phyloP scores from a whole-genome alignment of 2,113 vertebrate species.

The Cavia porcellus region DNA sequence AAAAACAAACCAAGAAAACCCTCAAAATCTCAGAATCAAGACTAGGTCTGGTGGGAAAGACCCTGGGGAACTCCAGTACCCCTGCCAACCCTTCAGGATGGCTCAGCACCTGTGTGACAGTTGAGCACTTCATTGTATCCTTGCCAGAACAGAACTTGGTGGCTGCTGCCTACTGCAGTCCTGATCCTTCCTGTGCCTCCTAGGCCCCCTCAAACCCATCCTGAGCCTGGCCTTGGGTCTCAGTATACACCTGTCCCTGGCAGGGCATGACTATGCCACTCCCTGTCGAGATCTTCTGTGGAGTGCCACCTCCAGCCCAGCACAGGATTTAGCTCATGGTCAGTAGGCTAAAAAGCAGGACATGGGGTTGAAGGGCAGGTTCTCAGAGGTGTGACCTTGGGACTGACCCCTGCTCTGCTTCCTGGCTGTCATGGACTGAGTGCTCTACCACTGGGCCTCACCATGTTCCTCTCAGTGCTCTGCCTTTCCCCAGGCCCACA shows the following conservation, averaged over 20 bases:
- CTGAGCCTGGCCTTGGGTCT: neutral
- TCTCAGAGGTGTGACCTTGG: neutral
- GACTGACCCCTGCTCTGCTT: neutral
- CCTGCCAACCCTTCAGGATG: conserved; percentile 84
- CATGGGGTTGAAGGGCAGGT: neutral
- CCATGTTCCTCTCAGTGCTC: neutral
- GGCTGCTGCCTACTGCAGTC: neutral
- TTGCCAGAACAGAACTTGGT: conserved; percentile 84
- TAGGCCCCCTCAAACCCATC: neutral
- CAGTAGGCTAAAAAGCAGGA: no score
- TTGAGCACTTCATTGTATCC: conserved; percentile 85
- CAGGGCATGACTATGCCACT: neutral
- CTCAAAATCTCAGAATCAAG: neutral
- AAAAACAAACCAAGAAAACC: neutral
- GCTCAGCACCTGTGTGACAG: conserved; percentile 81
- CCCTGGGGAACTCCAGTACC: neutral
- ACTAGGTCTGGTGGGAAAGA: neutral
- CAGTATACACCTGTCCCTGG: neutral
- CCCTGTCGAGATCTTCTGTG: rapidly evolving
- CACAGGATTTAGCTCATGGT: neutral
- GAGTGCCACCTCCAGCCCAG: neutral
- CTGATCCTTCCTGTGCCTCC: neutral
- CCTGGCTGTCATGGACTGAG: neutral
- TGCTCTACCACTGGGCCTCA: neutral
- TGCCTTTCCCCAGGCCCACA: neutral